Percentiles rank a stretch among this genome's conserved stretches.
Evolutionary conservation across 1,140 invertebrate genomes (phyloP).

Genomic region (Drosophila nigromelanica): DNA sequence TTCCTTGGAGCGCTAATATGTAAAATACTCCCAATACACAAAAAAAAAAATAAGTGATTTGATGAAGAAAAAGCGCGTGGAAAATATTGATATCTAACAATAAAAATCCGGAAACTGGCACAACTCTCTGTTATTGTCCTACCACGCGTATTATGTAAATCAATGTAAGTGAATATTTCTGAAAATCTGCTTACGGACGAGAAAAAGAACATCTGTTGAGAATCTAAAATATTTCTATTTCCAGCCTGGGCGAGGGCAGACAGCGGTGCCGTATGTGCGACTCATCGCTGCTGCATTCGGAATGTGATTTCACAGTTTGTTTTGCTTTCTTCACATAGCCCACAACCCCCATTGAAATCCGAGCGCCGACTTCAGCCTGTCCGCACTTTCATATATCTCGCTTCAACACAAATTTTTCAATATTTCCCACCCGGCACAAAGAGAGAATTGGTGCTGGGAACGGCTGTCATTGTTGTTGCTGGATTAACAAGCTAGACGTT

Average conservation of each 20-base stretch:
- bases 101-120: conserved; percentile 2
- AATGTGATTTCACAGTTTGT: conserved; percentile 62
- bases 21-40: conserved; percentile 23
- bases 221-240: conserved; percentile 67
- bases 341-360: conserved; percentile 17
- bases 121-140: not conserved
- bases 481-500: conserved; percentile 58
- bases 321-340: conserved; percentile 43
- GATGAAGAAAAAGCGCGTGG: not conserved
- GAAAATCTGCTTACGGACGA: conserved; percentile 72
- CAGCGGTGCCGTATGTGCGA: not conserved
- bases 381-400: conserved; percentile 63
- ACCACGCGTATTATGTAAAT: conserved; percentile 62
- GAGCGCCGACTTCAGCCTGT: conserved; percentile 19
- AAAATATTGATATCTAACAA: conserved; percentile 31
- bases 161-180: conserved; percentile 62
- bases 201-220: conserved; percentile 64
- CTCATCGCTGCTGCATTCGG: conserved; percentile 32
- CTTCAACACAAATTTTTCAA: conserved; percentile 72
- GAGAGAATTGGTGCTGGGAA: conserved; percentile 8
- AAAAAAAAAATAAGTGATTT: conserved; percentile 16
- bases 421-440: conserved; percentile 65
- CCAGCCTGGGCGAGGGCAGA: not conserved
- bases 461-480: conserved; percentile 57
- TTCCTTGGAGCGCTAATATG: conserved; percentile 31